A percentile compares a stretch with the other conserved stretches of the same genome.
Conservation (phyloP, 2,797 vertebrate genomes). For the Chaenodraco wilsoni region DNA sequence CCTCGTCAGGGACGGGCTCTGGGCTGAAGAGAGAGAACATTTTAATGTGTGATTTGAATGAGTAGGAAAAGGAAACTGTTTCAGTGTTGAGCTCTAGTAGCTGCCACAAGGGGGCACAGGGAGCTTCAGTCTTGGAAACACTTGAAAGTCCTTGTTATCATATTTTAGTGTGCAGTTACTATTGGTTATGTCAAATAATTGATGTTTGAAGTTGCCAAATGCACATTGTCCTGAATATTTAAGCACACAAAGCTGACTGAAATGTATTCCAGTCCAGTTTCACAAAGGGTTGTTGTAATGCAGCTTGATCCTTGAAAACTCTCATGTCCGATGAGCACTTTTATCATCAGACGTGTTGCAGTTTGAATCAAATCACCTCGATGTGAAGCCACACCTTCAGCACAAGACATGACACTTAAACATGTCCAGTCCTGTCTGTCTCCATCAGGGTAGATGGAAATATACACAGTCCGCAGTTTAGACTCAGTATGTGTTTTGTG, state of each 20-base stretch:
- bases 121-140: constrained; percentile 18
- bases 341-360: constrained; percentile 18
- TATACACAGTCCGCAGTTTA: not conserved
- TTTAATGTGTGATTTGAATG: not conserved
- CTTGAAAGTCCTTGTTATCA: not conserved
- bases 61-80: not conserved
- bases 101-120: constrained; percentile 71
- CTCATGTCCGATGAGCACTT: constrained; percentile 6
- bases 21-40: constrained; percentile 43
- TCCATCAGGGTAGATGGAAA: not conserved
- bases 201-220: not conserved
- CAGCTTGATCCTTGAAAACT: constrained; percentile 17
- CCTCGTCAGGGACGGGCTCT: constrained; percentile 20
- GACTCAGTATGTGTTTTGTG: not conserved
- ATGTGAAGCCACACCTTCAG: constrained; percentile 30
- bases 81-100: constrained; percentile 26
- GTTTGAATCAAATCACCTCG: constrained; percentile 20
- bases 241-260: not conserved
- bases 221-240: not conserved
- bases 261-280: not conserved
- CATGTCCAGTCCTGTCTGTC: constrained; percentile 27
- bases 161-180: constrained; percentile 11
- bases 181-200: constrained; percentile 10
- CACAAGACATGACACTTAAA: constrained; percentile 21
- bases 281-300: not conserved